These are phyloP conservation scores for Drosophila neotestacea DNA, from an alignment of 2,888 invertebrate genomes.

Conservation along the genomic window DNA sequence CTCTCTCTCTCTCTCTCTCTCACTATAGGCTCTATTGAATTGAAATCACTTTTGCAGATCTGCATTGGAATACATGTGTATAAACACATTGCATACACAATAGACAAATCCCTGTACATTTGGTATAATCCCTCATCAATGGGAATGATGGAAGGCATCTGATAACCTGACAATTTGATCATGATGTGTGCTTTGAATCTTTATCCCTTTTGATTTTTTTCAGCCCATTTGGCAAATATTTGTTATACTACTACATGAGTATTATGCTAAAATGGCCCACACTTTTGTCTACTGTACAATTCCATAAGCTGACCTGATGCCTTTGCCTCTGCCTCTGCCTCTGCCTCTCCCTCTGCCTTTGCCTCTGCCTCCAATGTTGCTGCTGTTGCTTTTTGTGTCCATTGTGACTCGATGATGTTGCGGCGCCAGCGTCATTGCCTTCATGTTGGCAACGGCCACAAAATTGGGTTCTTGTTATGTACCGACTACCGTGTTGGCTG, in stretches of 20 bases:
- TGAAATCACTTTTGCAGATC: conserved; percentile 20
- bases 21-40: conserved; percentile 6
- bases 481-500: conserved; percentile 29
- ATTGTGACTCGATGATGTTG: conserved; percentile 42
- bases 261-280: conserved; percentile 58
- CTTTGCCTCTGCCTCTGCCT: not conserved
- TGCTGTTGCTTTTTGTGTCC: conserved; percentile 34
- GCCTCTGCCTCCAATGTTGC: not conserved
- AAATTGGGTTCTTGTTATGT: conserved; percentile 67
- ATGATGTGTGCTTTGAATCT: not conserved
- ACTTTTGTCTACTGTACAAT: conserved; percentile 33
- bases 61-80: not conserved
- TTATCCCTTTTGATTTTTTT: conserved; percentile 9
- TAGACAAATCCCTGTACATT: conserved; percentile 33
- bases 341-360: not conserved
- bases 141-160: conserved; percentile 28
- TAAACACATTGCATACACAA: not conserved
- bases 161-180: conserved; percentile 35
- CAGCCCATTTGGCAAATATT: conserved; percentile 36
- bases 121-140: conserved; percentile 44
- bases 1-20: not conserved
- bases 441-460: conserved; percentile 58
- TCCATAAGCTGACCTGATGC: conserved; percentile 11
- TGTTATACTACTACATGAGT: not conserved
- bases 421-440: conserved; percentile 43